Evolutionary conservation across 2,113 vertebrate genomes (phyloP).

Genomic region (Sebastes fasciatus): DNA sequence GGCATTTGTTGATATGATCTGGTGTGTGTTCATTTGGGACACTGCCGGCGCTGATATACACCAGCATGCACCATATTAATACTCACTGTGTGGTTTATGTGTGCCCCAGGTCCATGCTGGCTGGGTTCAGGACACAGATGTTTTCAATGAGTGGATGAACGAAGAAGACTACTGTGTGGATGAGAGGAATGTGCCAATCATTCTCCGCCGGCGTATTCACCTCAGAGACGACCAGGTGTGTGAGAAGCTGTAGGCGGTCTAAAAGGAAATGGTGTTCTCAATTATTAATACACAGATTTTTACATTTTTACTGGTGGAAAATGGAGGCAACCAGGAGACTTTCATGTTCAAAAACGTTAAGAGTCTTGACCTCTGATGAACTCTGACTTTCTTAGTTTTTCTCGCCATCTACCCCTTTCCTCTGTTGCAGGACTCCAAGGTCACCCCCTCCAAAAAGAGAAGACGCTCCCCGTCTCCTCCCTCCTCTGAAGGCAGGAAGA

Average conservation of each 20-base stretch:
- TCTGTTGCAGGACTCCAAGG: constrained; percentile 86
- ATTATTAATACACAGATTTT: not conserved
- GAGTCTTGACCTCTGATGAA: not conserved
- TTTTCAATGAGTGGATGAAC: constrained; percentile 98
- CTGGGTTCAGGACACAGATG: constrained; percentile 93
- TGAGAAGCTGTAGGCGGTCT: constrained; percentile 16
- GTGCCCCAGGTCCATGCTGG: constrained; percentile 89
- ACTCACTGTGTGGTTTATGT: not conserved
- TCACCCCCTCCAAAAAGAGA: constrained; percentile 89
- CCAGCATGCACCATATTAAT: not conserved
- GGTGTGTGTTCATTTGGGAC: not conserved
- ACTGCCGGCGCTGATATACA: not conserved
- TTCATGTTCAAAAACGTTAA: not conserved
- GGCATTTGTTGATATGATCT: not conserved
- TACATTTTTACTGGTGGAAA: not conserved
- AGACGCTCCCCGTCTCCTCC: constrained; percentile 94
- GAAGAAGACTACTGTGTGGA: constrained; percentile 97
- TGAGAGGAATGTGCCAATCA: constrained; percentile 88
- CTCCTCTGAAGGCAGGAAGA: constrained; percentile 91
- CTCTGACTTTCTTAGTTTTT: not conserved
- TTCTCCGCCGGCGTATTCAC: constrained; percentile 89
- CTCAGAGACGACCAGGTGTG: constrained; percentile 90
- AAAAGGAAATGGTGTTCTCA: not conserved
- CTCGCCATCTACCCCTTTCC: not conserved
- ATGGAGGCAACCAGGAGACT: not conserved